Conservation (phyloP, 30 jellyfish, hydroid and myxozoan species). For the Phacellophora camtschatica region DNA sequence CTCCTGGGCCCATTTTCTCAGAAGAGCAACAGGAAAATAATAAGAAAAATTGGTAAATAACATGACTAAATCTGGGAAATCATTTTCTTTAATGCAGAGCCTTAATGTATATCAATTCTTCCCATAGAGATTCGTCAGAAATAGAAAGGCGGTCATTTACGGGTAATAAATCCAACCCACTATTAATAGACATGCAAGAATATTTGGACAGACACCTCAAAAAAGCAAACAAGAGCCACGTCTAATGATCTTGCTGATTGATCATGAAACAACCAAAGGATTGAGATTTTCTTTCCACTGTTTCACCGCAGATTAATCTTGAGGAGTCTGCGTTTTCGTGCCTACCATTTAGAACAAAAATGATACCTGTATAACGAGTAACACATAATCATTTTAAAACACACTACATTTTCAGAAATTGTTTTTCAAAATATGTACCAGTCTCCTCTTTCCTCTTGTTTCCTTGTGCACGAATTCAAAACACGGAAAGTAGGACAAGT, state of each 20-base stretch:
- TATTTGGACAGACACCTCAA: constrained; percentile 25
- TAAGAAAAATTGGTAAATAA: not conserved
- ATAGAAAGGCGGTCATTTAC: too few relatives aligned
- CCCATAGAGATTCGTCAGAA: too few relatives aligned
- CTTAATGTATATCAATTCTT: too few relatives aligned
- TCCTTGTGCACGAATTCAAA: too few relatives aligned
- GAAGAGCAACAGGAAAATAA: too few relatives aligned
- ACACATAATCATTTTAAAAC: constrained; percentile 16
- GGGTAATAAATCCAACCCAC: not conserved
- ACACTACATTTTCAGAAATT: not conserved
- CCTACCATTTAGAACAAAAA: too few relatives aligned
- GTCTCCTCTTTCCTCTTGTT: too few relatives aligned
- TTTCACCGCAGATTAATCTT: constrained; percentile 41
- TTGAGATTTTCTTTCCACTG: constrained; percentile 1
- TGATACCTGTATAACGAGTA: constrained; percentile 73
- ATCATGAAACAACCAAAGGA: constrained; percentile 7
- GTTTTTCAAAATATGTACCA: not conserved
- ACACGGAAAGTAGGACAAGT: too few relatives aligned
- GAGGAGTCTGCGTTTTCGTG: too few relatives aligned
- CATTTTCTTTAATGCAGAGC: not conserved
- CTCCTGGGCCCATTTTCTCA: too few relatives aligned
- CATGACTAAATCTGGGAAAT: not conserved
- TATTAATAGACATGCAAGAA: not conserved
- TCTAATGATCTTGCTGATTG: constrained; percentile 43
- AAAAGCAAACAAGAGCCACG: not conserved